phyloP scores from a whole-genome alignment of 2,888 invertebrate species.

The Melinaea marsaeus region DNA sequence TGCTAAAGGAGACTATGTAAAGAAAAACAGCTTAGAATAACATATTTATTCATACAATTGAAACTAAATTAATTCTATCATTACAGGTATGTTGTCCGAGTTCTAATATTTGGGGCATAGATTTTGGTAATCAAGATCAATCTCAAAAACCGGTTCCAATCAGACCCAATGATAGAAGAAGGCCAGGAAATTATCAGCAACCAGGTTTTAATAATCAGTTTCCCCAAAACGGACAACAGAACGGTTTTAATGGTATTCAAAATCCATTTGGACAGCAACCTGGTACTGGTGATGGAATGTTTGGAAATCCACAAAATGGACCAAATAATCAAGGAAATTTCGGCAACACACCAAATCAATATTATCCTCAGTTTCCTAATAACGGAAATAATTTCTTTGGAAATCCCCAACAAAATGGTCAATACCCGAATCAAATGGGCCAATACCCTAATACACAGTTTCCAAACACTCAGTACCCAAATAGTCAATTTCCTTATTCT shows the following conservation, averaged over 20 bases:
- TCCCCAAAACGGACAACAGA: conserved; percentile 11
- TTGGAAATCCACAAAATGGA: conserved; percentile 16
- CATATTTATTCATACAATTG: background rate
- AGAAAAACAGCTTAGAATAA: background rate
- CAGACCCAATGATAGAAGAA: conserved; percentile 14
- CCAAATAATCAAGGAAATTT: conserved; percentile 11
- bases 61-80: conserved; percentile 3
- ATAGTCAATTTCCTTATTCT: conserved; percentile 7
- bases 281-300: conserved; percentile 1
- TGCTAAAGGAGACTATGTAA: conserved; percentile 53
- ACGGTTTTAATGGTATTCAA: background rate
- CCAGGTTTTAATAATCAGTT: conserved; percentile 19
- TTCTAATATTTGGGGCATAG: conserved; percentile 40
- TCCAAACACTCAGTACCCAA: conserved; percentile 14
- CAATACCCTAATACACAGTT: conserved; percentile 14
- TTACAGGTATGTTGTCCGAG: conserved; percentile 55
- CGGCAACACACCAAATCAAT: background rate
- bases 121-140: conserved; percentile 18
- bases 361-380: conserved; percentile 5
- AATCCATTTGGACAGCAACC: conserved; percentile 1
- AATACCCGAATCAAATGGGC: background rate
- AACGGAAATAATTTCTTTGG: background rate
- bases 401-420: conserved; percentile 3
- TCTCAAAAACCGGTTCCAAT: conserved; percentile 10
- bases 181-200: conserved; percentile 10